Evolutionary conservation across 2,888 invertebrate species (phyloP).

Genomic region (Petrolisthes manimaculis): DNA sequence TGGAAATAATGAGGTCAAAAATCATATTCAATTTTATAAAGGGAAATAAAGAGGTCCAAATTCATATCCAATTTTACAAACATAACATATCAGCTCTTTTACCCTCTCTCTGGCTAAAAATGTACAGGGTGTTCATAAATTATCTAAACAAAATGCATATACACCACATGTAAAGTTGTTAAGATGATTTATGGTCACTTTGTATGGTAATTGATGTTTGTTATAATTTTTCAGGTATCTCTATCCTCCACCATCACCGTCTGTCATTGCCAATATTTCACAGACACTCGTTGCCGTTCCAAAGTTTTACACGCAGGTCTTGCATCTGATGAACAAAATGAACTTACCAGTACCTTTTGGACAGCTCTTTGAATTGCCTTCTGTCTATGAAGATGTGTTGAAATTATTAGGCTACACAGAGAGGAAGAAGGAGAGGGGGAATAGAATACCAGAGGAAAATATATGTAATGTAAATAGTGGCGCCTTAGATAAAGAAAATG

Average conservation of each 20-base stretch:
- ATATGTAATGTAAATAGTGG: too few species aligned
- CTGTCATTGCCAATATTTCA: constrained; percentile 83
- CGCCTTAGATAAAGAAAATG: background rate
- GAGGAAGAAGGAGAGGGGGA: background rate
- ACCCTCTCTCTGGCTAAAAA: background rate
- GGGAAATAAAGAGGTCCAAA: background rate
- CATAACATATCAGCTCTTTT: background rate
- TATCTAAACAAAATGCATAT: background rate
- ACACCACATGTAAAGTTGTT: too few species aligned
- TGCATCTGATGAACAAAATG: constrained; percentile 97
- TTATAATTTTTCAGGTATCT: constrained; percentile 73
- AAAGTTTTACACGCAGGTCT: constrained; percentile 82
- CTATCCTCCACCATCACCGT: constrained; percentile 83
- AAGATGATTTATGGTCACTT: too few species aligned
- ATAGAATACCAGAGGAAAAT: too few species aligned
- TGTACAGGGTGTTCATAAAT: background rate
- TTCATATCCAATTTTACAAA: background rate
- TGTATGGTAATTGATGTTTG: background rate
- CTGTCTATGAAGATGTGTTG: constrained; percentile 22
- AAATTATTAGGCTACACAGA: constrained; percentile 16
- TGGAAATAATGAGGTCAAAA: background rate
- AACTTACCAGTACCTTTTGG: constrained; percentile 86
- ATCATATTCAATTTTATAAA: background rate
- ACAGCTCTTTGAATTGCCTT: constrained; percentile 6
- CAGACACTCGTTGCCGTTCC: constrained; percentile 81